Conservation (phyloP, 2,888 invertebrate genomes). For the Theretra japonica region DNA sequence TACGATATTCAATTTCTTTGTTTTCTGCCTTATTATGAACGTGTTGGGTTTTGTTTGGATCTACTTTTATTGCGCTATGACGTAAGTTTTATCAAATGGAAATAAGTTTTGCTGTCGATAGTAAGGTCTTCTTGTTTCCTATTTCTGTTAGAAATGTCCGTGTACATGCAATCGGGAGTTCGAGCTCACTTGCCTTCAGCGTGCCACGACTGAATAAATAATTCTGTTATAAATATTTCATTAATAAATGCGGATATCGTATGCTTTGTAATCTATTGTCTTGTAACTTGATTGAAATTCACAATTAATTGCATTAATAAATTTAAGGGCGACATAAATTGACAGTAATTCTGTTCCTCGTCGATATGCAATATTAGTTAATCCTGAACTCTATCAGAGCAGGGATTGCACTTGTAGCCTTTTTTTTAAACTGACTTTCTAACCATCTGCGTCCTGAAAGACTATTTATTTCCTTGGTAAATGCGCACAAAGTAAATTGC, state of each 20-base stretch:
- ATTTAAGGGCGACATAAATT: no score
- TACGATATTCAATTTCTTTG: constrained; percentile 55
- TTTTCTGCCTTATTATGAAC: constrained; percentile 35
- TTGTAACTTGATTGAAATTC: no score
- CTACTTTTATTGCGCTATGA: constrained; percentile 6
- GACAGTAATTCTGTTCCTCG: no score
- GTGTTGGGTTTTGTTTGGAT: constrained; percentile 22
- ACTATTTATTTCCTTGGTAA: no score
- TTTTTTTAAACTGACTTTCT: no score
- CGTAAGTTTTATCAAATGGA: background rate
- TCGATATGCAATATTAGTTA: no score
- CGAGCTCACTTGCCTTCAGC: constrained; percentile 13
- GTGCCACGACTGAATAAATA: constrained; percentile 8
- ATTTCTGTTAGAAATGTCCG: background rate
- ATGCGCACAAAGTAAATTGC: no score
- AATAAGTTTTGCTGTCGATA: background rate
- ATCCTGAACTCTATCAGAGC: no score
- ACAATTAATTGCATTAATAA: no score
- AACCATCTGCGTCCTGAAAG: no score
- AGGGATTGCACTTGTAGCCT: no score
- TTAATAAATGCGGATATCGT: background rate
- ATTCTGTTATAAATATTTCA: constrained; percentile 1
- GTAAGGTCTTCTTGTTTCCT: constrained; percentile 7
- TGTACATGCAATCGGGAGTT: background rate
- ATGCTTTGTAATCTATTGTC: background rate